A percentile compares a stretch with the other conserved stretches of the same genome.
Conservation (phyloP, 1,140 invertebrate genomes). For the Zaprionus inermis region DNA sequence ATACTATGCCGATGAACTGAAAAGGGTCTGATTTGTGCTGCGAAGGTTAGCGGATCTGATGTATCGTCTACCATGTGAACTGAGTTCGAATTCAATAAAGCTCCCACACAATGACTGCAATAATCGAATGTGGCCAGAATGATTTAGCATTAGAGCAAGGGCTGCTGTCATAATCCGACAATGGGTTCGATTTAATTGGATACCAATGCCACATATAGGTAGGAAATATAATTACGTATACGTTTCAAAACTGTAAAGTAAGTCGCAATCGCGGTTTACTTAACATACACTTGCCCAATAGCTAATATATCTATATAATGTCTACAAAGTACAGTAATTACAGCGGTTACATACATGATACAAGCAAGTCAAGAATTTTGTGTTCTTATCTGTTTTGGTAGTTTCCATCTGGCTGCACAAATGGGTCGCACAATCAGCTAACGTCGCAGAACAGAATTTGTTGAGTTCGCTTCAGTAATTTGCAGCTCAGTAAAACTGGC, state of each 20-base stretch:
- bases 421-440: slow-evolving; percentile 37
- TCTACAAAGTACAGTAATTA: slow-evolving; percentile 9
- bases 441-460: slow-evolving; percentile 31
- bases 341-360: background rate
- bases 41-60: slow-evolving; percentile 40
- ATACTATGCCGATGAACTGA: slow-evolving; percentile 41
- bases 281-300: slow-evolving; percentile 9
- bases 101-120: slow-evolving; percentile 16
- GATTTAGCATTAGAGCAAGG: slow-evolving; percentile 27
- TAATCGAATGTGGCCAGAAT: slow-evolving; percentile 14
- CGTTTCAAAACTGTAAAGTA: background rate
- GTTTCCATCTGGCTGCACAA: slow-evolving; percentile 39
- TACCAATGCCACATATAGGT: slow-evolving; percentile 28
- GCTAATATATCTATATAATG: background rate
- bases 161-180: slow-evolving; percentile 32
- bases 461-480: slow-evolving; percentile 35
- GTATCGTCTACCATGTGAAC: slow-evolving; percentile 25
- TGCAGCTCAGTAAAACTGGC: slow-evolving; percentile 1
- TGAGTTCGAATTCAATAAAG: slow-evolving; percentile 4
- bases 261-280: slow-evolving; percentile 4
- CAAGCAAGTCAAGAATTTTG: background rate
- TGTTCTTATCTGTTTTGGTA: slow-evolving; percentile 37
- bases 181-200: slow-evolving; percentile 22
- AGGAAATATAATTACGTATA: slow-evolving; percentile 5
- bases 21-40: slow-evolving; percentile 25